Conservation (phyloP, 2,797 vertebrate species). For the Fundulus diaphanus region DNA sequence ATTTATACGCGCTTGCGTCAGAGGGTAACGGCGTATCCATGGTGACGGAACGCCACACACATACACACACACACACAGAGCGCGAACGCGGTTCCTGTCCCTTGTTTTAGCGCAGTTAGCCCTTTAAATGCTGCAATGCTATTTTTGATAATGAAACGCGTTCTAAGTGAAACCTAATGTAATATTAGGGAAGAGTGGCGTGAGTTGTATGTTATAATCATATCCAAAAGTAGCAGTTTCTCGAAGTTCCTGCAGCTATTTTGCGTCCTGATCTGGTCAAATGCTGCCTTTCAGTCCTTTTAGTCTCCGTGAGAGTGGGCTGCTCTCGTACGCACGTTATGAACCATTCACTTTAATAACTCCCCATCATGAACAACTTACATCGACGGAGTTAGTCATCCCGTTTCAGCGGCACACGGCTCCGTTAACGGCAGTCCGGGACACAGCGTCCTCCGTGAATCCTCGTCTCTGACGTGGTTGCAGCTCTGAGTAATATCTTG, state of each 20-base stretch:
- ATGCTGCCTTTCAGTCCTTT: neutral
- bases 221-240: neutral
- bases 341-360: slow-evolving; percentile 42
- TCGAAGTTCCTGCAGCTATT: neutral
- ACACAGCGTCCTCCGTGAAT: slow-evolving; percentile 75
- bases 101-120: slow-evolving; percentile 30
- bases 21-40: slow-evolving; percentile 85
- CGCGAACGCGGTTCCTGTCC: slow-evolving; percentile 48
- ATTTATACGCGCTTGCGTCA: slow-evolving; percentile 88
- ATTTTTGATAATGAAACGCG: neutral
- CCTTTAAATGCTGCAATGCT: neutral
- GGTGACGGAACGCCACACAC: slow-evolving; percentile 87
- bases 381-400: slow-evolving; percentile 77
- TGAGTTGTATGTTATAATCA: neutral
- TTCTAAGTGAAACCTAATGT: neutral
- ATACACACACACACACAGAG: slow-evolving; percentile 70
- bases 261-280: neutral
- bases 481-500: slow-evolving; percentile 80
- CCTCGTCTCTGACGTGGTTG: slow-evolving; percentile 79
- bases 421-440: slow-evolving; percentile 68
- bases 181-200: neutral
- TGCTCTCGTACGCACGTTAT: slow-evolving; percentile 40
- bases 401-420: slow-evolving; percentile 53
- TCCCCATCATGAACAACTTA: slow-evolving; percentile 53
- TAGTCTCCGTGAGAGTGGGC: slow-evolving; percentile 27